Evolutionary conservation across 2,797 vertebrate species (phyloP).

Genomic region (Pipistrellus pipistrellus): DNA sequence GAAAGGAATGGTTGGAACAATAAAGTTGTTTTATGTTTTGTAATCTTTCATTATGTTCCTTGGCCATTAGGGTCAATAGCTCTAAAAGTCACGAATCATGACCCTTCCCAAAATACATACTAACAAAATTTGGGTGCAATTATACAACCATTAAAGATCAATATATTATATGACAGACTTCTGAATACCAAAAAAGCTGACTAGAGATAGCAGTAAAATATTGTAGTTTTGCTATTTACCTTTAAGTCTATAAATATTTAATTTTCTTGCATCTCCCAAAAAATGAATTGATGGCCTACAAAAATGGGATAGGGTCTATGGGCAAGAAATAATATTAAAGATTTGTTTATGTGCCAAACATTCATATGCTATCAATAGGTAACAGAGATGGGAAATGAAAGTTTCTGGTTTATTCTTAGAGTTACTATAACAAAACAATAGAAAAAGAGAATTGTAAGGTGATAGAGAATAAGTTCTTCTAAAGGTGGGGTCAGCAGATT

Average conservation of each 20-base stretch:
- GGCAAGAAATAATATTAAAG: not conserved
- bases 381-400: not conserved
- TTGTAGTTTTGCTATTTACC: not conserved
- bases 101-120: not conserved
- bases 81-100: not conserved
- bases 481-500: not conserved
- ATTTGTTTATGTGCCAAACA: not conserved
- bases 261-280: conserved; percentile 37
- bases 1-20: not conserved
- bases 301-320: not conserved
- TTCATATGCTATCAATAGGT: not conserved
- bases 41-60: not conserved
- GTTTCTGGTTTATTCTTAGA: conserved; percentile 49
- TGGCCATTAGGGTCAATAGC: not conserved
- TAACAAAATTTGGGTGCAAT: conserved; percentile 44
- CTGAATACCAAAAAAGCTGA: conserved; percentile 45
- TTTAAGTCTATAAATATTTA: conserved; percentile 54
- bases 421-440: not conserved
- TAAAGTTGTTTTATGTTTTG: conserved; percentile 11
- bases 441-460: not conserved
- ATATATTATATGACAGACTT: conserved; percentile 21
- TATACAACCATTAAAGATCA: not conserved
- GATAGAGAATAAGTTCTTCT: not conserved
- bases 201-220: conserved; percentile 29
- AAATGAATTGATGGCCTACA: conserved; percentile 22